These are phyloP conservation scores for Brachyalestes nurse DNA, from an alignment of 2,797 vertebrate species.

Conservation along the genomic window DNA sequence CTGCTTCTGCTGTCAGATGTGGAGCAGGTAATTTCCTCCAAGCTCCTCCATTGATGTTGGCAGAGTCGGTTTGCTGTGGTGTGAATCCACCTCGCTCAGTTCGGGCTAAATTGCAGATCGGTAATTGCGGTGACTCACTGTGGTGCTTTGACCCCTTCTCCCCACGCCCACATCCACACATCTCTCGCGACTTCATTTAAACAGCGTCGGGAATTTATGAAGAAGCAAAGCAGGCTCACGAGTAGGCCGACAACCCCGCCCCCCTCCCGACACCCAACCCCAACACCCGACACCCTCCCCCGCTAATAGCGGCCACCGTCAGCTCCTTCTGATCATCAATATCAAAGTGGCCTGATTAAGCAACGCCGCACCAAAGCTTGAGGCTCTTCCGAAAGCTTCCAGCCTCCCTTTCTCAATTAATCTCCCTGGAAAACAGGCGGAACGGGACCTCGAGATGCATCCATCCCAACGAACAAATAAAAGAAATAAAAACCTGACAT, in stretches of 20 bases:
- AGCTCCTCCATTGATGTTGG: conserved; percentile 9
- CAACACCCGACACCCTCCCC: not conserved
- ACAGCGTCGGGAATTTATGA: conserved; percentile 32
- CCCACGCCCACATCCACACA: not conserved
- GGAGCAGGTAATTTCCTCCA: conserved; percentile 21
- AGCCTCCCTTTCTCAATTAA: conserved; percentile 62
- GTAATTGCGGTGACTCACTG: conserved; percentile 29
- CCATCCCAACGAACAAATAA: conserved; percentile 26
- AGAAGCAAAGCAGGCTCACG: conserved; percentile 29
- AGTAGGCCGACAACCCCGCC: conserved; percentile 21
- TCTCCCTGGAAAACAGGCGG: conserved; percentile 61
- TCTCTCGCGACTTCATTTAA: conserved; percentile 10
- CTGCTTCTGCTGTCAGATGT: not conserved
- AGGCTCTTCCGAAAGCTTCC: conserved; percentile 29
- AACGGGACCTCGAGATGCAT: conserved; percentile 54
- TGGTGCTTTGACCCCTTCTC: conserved; percentile 8
- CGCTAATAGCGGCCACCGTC: conserved; percentile 68
- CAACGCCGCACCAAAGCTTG: conserved; percentile 48
- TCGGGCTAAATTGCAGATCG: conserved; percentile 17
- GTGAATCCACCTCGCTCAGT: conserved; percentile 9
- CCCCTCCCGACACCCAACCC: not conserved
- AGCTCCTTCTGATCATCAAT: conserved; percentile 63
- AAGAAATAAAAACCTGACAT: conserved; percentile 43
- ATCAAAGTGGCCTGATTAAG: conserved; percentile 70
- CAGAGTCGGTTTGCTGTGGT: not conserved